Base-by-base conservation (phyloP, 2,888 invertebrate genomes). In the Camponotus fellah region DNA sequence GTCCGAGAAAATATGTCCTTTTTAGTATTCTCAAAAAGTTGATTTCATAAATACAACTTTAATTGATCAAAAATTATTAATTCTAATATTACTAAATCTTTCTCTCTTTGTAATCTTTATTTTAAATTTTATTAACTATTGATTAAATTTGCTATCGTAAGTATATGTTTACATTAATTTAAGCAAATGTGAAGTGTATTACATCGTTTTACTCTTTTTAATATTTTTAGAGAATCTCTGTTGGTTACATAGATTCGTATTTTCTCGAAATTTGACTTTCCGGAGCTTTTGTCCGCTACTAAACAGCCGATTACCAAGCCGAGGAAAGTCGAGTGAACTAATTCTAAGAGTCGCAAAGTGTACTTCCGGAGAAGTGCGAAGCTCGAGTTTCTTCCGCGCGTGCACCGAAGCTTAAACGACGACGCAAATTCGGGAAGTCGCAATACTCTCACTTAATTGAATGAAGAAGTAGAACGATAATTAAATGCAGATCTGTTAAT, bases 321-420 rank as follows among this genome's bases (percentile, higher is more conserved):
- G 46, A 46, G 60, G 72, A 62, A 80, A 80, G 79, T 80, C 72
- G 60, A 53, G 72, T 37, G 79, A 80, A 80, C 72, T 80, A 80
- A 80, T 80, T 72, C 60, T 26, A 62, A 80, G 72, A 62, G 72
- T 80, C 46, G 79, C 46, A 71, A 71, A 79, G 79, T 71, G 72
- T 72, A 62, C 60, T 72, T 80, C 77, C 32, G 46, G 53, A 68
- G 68, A 40, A 77, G 60, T 60, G 68, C 72, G 79, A 71, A 79
- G 60, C 71, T 21, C 58, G 71, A 71, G 79, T 80, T 80, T 80
- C 79, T 71, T 71, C 58, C 71, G n/a, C 58, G 79, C 46, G 72
- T 72, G 79, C 71, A 60, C 60, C 34, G 58, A 46, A 46, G 71
- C 71, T 71, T 71, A 60, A 79, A 71, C 32, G 58, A 68, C 77